phyloP scores from a whole-genome alignment of 2,888 invertebrate species.

The Brachypalpus laphriformis region DNA sequence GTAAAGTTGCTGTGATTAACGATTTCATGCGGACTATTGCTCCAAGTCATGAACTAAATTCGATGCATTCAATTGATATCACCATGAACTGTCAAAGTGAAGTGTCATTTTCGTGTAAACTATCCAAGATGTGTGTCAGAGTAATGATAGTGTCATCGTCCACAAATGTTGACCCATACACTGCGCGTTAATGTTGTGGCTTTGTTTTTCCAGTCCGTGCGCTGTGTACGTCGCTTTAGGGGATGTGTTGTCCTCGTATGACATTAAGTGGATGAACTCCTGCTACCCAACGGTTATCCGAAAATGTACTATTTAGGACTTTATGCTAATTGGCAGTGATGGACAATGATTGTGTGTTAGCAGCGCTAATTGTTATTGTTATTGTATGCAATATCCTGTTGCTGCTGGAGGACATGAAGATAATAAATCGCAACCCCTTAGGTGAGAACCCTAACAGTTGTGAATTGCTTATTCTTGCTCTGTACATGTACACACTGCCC shows the following conservation, averaged over 20 bases:
- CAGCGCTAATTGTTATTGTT: constrained; percentile 69
- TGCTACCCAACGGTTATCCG: constrained; percentile 15
- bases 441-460: constrained; percentile 18
- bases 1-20: constrained; percentile 39
- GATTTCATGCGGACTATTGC: constrained; percentile 40
- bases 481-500: constrained; percentile 28
- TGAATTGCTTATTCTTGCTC: neutral
- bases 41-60: constrained; percentile 38
- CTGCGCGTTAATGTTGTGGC: neutral
- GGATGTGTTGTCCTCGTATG: constrained; percentile 58
- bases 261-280: constrained; percentile 44
- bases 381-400: constrained; percentile 63
- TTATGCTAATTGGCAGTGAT: constrained; percentile 61
- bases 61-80: constrained; percentile 15
- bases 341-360: constrained; percentile 64
- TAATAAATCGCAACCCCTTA: constrained; percentile 60
- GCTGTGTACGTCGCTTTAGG: constrained; percentile 21
- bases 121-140: constrained; percentile 15
- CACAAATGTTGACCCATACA: neutral
- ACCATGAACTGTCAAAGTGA: constrained; percentile 28
- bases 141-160: constrained; percentile 8
- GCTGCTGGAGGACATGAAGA: constrained; percentile 62
- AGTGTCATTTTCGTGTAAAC: constrained; percentile 9
- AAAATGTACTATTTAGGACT: constrained; percentile 52
- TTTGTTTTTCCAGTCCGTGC: constrained; percentile 7